Evolutionary conservation across 2,113 vertebrate genomes (phyloP).

Genomic region (Pelvicachromis taeniatus): DNA sequence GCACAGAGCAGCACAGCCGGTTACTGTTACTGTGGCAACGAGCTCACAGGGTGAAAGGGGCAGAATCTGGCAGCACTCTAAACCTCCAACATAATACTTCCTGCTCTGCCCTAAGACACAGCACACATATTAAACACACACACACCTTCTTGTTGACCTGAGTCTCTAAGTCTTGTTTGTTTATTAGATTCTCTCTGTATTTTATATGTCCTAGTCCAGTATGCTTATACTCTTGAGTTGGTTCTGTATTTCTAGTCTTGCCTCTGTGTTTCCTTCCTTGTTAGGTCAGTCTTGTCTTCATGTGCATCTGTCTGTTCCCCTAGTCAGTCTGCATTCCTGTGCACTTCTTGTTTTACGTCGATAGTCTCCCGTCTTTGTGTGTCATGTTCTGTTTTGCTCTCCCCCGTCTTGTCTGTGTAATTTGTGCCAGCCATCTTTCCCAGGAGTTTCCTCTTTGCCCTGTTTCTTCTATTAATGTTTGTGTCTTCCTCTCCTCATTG

Average conservation of each 20-base stretch:
- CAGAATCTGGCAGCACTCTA: slow-evolving; percentile 34
- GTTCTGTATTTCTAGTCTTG: too few relatives aligned
- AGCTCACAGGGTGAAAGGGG: neutral
- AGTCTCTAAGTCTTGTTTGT: too few relatives aligned
- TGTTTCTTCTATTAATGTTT: neutral
- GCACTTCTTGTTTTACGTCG: too few relatives aligned
- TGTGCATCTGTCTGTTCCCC: too few relatives aligned
- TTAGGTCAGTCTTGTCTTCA: too few relatives aligned
- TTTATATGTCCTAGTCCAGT: too few relatives aligned
- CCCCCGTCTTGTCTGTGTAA: neutral
- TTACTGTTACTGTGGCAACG: slow-evolving; percentile 29
- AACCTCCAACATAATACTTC: slow-evolving; percentile 43
- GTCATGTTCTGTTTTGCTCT: neutral
- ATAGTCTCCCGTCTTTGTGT: too few relatives aligned
- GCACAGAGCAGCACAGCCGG: neutral
- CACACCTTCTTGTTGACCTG: neutral
- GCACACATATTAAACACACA: slow-evolving; percentile 48
- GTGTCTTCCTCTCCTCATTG: neutral
- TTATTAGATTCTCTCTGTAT: too few relatives aligned
- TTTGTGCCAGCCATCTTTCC: neutral
- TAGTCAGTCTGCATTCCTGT: too few relatives aligned
- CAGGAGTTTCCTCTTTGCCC: too few relatives aligned
- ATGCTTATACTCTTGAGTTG: too few relatives aligned
- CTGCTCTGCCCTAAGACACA: slow-evolving; percentile 16
- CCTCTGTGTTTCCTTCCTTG: too few relatives aligned